phyloP scores from a whole-genome alignment of 2,797 vertebrate species.

The Hemibagrus guttatus region DNA sequence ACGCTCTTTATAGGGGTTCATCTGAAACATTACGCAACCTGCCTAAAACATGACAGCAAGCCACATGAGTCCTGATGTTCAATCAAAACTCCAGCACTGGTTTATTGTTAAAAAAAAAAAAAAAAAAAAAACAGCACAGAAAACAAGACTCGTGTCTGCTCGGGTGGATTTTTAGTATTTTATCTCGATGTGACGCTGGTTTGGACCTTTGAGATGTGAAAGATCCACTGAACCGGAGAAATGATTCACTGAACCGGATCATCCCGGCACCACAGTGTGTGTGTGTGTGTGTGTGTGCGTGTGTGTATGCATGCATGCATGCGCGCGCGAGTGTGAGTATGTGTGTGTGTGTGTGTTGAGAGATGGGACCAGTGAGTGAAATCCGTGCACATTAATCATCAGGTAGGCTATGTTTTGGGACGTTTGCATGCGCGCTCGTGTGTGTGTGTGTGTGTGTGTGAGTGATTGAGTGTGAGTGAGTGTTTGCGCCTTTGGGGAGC shows the following conservation, averaged over 20 bases:
- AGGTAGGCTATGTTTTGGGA: slow-evolving; percentile 69
- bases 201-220: slow-evolving; percentile 75
- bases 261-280: background rate
- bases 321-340: background rate
- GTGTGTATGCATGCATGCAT: background rate
- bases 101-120: background rate
- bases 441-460: background rate
- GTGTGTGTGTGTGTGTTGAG: background rate
- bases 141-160: background rate
- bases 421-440: background rate
- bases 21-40: slow-evolving; percentile 53
- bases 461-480: background rate
- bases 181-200: slow-evolving; percentile 2
- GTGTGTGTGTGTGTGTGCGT: too few species aligned
- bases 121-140: background rate
- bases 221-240: slow-evolving; percentile 4
- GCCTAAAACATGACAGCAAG: slow-evolving; percentile 52
- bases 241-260: slow-evolving; percentile 29
- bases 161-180: background rate
- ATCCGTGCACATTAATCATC: slow-evolving; percentile 79
- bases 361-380: slow-evolving; percentile 64
- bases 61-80: slow-evolving; percentile 5
- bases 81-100: background rate
- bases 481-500: slow-evolving; percentile 64
- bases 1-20: slow-evolving; percentile 69